Evolutionary conservation across 2,797 vertebrate species (phyloP).

Genomic region (Lepus townsendii): DNA sequence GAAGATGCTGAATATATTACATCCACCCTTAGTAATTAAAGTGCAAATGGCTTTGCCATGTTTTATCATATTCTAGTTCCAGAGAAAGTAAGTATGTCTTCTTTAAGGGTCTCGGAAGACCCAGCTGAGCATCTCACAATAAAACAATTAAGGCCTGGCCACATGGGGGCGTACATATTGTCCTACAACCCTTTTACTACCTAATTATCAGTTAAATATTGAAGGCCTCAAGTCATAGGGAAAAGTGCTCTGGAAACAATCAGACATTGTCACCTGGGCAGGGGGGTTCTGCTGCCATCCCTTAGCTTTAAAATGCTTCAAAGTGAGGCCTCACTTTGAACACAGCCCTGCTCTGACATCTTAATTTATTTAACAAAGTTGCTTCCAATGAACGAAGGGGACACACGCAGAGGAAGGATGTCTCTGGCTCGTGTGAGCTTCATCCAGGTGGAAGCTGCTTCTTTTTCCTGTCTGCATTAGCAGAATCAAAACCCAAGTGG

Average conservation of each 20-base stretch:
- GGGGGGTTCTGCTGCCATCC: background rate
- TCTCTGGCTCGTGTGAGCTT: background rate
- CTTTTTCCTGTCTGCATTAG: background rate
- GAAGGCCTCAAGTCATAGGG: background rate
- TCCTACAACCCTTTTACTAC: conserved; percentile 34
- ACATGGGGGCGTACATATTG: background rate
- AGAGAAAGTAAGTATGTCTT: conserved; percentile 9
- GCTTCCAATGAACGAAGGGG: background rate
- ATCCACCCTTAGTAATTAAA: conserved; percentile 61
- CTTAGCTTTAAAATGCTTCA: conserved; percentile 49
- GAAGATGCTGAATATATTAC: conserved; percentile 48
- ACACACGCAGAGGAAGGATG: background rate
- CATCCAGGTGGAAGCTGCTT: background rate
- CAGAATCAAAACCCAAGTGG: background rate
- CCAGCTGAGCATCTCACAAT: conserved; percentile 45
- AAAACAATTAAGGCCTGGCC: conserved; percentile 61
- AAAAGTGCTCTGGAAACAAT: conserved; percentile 62
- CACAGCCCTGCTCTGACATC: background rate
- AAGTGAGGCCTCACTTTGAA: background rate
- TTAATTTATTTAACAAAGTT: conserved; percentile 29
- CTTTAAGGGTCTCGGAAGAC: conserved; percentile 21
- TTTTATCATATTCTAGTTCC: conserved; percentile 11
- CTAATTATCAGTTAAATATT: conserved; percentile 70
- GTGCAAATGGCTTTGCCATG: conserved; percentile 18
- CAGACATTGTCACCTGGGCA: background rate